Percentiles rank a stretch among this genome's conserved stretches.
phyloP scores from a whole-genome alignment of 2,113 vertebrate species.

The Channa argus region DNA sequence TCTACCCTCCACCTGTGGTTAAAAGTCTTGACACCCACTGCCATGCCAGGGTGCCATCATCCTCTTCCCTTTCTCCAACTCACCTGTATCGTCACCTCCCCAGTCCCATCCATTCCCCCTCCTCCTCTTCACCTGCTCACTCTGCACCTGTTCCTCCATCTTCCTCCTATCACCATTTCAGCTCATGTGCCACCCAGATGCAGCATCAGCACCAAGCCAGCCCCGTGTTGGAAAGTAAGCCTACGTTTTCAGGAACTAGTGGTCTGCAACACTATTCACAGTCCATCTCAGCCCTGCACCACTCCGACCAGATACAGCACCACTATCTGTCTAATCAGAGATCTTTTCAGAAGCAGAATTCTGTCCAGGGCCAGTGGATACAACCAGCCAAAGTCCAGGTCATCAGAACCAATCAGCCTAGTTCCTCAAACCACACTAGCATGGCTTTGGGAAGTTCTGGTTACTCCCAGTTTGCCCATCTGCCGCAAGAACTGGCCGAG shows the following conservation, averaged over 20 bases:
- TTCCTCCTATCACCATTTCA: constrained; percentile 87
- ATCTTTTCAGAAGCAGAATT: constrained; percentile 84
- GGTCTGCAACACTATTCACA: constrained; percentile 82
- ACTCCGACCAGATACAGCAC: constrained; percentile 85
- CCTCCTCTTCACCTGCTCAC: constrained; percentile 84
- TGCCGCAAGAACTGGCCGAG: constrained; percentile 88
- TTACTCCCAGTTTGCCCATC: constrained; percentile 91
- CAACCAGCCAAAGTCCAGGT: constrained; percentile 93
- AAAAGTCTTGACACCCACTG: constrained; percentile 51
- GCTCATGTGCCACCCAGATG: constrained; percentile 88
- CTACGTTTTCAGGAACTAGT: constrained; percentile 64
- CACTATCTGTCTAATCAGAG: constrained; percentile 85
- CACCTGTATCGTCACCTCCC: constrained; percentile 89
- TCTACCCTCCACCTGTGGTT: constrained; percentile 71
- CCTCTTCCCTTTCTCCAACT: constrained; percentile 79
- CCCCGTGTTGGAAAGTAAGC: constrained; percentile 84
- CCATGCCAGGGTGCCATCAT: constrained; percentile 18
- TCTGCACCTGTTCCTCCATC: constrained; percentile 83
- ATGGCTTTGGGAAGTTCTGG: constrained; percentile 81
- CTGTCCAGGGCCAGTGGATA: constrained; percentile 87
- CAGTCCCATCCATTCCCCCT: constrained; percentile 88
- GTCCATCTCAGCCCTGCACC: constrained; percentile 85
- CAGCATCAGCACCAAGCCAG: constrained; percentile 89
- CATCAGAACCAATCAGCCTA: constrained; percentile 90
- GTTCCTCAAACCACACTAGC: constrained; percentile 64